Percentiles rank a stretch among this genome's conserved stretches.
Evolutionary conservation across 2,797 vertebrate species (phyloP).

Genomic region (Leptodactylus fallax): DNA sequence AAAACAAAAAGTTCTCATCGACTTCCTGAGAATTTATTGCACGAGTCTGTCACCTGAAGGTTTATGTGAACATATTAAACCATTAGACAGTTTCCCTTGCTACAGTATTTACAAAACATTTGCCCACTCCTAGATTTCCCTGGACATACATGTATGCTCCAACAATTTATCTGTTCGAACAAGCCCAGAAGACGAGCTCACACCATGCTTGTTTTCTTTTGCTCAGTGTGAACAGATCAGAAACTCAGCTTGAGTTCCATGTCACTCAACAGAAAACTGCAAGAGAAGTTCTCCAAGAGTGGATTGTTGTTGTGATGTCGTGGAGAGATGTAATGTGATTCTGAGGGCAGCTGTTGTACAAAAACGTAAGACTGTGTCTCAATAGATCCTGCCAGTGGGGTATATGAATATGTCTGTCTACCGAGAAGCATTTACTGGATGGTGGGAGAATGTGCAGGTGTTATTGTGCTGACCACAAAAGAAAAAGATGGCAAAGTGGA

Average conservation of each 20-base stretch:
- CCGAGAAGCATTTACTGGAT: background rate
- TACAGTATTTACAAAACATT: background rate
- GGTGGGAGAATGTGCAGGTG: background rate
- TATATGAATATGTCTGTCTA: background rate
- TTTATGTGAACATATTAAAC: background rate
- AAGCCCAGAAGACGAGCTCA: background rate
- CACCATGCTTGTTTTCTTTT: slow-evolving; percentile 41
- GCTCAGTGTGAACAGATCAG: slow-evolving; percentile 26
- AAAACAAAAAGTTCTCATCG: background rate
- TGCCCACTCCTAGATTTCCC: background rate
- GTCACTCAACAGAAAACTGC: slow-evolving; percentile 1
- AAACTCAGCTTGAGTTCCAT: slow-evolving; percentile 3
- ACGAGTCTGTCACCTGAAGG: background rate
- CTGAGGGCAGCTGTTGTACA: background rate
- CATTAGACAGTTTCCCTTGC: too few relatives aligned
- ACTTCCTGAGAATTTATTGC: background rate
- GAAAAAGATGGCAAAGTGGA: background rate
- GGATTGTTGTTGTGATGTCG: background rate
- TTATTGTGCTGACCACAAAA: background rate
- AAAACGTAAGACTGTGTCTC: background rate
- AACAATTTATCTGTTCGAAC: background rate
- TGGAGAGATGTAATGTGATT: background rate
- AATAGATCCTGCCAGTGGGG: background rate
- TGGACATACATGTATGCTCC: background rate
- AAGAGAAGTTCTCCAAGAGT: background rate